Conservation (phyloP, 2,797 vertebrate genomes). For the Agapornis canus region DNA sequence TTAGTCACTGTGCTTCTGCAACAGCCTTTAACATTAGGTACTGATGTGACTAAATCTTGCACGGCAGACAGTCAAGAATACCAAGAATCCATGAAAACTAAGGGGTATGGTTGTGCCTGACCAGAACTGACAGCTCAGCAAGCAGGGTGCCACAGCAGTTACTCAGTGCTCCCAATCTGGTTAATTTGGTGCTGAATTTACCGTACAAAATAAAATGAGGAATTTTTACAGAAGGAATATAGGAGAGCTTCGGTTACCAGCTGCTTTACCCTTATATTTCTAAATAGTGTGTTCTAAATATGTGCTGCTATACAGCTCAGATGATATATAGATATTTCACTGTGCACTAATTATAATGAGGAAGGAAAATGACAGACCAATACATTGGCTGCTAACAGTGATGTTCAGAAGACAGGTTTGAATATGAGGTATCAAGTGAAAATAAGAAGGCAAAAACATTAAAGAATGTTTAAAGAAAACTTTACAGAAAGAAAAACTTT, state of each 20-base stretch:
- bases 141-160: accelerated
- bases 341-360: background rate
- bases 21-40: background rate
- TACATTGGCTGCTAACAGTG: background rate
- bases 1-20: background rate
- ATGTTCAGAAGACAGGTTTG: background rate
- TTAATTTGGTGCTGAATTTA: background rate
- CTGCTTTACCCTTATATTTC: background rate
- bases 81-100: background rate
- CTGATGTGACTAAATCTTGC: accelerated
- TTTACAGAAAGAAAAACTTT: background rate
- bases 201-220: accelerated
- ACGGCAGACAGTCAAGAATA: background rate
- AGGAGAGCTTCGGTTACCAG: background rate
- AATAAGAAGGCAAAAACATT: background rate
- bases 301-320: background rate
- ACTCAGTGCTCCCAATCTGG: background rate
- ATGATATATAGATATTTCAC: background rate
- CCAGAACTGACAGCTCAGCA: background rate
- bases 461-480: background rate
- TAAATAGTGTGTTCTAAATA: background rate
- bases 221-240: background rate
- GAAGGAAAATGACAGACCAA: background rate
- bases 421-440: background rate
- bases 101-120: background rate